Percentiles rank a stretch among this genome's conserved stretches.
phyloP scores from a whole-genome alignment of 2,113 vertebrate genomes.

The Nannospalax galili region DNA sequence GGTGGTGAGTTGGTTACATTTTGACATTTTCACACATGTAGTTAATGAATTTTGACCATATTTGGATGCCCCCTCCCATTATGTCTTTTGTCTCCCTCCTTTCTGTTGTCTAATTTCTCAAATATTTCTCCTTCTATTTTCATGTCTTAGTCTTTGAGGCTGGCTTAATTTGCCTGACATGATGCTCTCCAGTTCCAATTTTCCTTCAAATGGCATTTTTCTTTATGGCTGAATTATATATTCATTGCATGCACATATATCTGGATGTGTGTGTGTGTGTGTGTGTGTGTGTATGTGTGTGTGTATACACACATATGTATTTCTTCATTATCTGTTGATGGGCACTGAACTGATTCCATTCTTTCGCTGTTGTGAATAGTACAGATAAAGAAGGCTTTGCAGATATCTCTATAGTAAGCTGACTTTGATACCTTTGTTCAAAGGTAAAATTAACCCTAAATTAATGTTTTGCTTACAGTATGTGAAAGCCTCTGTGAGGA shows the following conservation, averaged over 20 bases:
- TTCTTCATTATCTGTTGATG: neutral
- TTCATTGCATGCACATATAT: neutral
- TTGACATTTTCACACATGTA: too few species aligned
- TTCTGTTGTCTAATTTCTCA: neutral
- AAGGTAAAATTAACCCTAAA: neutral
- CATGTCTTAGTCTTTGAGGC: neutral
- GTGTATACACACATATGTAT: neutral
- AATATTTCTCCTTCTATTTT: neutral
- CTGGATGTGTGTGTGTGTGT: too few species aligned
- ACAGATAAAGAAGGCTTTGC: neutral
- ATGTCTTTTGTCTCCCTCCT: neutral
- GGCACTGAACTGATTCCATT: neutral
- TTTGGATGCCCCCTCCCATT: neutral
- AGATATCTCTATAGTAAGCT: neutral
- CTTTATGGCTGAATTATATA: neutral
- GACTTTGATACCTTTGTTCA: neutral
- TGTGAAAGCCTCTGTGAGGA: neutral
- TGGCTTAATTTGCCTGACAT: neutral
- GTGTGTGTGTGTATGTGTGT: too few species aligned
- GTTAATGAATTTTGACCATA: neutral
- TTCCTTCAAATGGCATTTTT: neutral
- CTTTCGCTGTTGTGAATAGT: neutral
- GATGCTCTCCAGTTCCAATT: neutral
- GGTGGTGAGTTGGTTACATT: too few species aligned
- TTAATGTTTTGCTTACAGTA: conserved; percentile 11